Conservation (phyloP, 2,113 vertebrate genomes). For the Archilochus colubris region DNA sequence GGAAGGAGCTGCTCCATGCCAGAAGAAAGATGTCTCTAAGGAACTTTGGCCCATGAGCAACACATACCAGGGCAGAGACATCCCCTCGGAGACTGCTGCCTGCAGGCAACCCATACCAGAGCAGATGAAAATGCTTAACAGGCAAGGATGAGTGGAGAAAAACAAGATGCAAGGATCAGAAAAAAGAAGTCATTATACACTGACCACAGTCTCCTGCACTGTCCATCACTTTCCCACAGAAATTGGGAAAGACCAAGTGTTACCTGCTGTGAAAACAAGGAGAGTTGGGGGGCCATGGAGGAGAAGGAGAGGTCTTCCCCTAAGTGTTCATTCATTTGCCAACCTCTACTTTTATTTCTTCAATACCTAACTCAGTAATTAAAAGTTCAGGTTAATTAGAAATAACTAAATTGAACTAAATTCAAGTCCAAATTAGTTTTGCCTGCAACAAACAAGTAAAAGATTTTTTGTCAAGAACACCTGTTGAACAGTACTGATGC, state of each 20-base stretch:
- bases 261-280: accelerated
- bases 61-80: neutral
- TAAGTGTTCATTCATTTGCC: neutral
- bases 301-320: neutral
- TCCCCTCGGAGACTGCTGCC: neutral
- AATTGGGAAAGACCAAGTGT: neutral
- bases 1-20: neutral
- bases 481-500: neutral
- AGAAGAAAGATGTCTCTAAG: neutral
- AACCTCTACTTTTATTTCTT: neutral
- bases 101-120: neutral
- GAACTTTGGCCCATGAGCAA: accelerated
- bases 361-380: neutral
- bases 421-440: neutral
- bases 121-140: neutral
- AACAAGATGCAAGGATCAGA: neutral
- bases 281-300: neutral
- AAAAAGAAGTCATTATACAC: neutral
- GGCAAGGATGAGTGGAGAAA: neutral
- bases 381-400: neutral
- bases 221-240: neutral
- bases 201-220: neutral
- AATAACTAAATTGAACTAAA: neutral
- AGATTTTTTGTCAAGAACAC: neutral
- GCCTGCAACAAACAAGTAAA: neutral